Percentiles rank a stretch among this genome's conserved stretches.
Evolutionary conservation across 2,888 invertebrate genomes (phyloP).

Genomic region (Caenorhabditis uteleia): DNA sequence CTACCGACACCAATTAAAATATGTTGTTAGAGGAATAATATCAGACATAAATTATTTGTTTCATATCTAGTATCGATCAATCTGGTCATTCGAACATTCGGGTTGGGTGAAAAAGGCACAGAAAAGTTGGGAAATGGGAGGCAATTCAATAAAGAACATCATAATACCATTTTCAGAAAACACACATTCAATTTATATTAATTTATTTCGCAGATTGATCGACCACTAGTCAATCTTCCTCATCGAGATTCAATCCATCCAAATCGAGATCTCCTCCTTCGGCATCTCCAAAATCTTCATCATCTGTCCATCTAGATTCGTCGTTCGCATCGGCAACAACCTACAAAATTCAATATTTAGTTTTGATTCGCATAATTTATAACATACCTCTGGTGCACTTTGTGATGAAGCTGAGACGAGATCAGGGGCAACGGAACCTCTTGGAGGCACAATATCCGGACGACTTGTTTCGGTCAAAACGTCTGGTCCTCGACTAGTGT

Average conservation of each 20-base stretch:
- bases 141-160: no score
- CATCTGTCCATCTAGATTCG: conserved; percentile 49
- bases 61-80: no score
- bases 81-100: no score
- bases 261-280: conserved; percentile 58
- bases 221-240: conserved; percentile 64
- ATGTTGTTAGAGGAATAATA: no score
- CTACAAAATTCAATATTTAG: conserved; percentile 7
- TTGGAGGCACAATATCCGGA: conserved; percentile 38
- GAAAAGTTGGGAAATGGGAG: no score
- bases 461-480: conserved; percentile 33
- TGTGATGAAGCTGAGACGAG: conserved; percentile 18
- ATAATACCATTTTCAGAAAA: no score
- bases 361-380: not conserved
- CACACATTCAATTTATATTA: no score
- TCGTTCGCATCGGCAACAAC: conserved; percentile 36
- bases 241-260: conserved; percentile 62
- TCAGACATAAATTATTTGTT: no score
- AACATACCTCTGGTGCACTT: conserved; percentile 9
- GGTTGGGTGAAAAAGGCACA: no score
- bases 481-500: conserved; percentile 10
- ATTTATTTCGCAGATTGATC: conserved; percentile 52
- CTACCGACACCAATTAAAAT: no score
- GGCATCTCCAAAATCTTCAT: conserved; percentile 62
- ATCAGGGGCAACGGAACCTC: conserved; percentile 36